Evolutionary conservation across 2,797 vertebrate species (phyloP).

Genomic region (Euthynnus affinis): DNA sequence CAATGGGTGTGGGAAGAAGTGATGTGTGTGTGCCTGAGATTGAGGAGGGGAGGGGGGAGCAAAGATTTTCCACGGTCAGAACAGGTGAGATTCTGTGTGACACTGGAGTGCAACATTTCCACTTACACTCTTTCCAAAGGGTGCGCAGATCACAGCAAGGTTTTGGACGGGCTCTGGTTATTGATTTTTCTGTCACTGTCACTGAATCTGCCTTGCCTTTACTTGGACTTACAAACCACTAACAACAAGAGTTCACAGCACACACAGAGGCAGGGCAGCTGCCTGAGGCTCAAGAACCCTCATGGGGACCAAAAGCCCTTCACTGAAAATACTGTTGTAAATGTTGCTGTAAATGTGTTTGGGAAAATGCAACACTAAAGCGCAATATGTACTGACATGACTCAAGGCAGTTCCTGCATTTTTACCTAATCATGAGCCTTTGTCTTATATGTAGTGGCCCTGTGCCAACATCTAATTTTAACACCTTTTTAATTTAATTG

Average conservation of each 20-base stretch:
- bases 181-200: background rate
- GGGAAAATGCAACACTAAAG: background rate
- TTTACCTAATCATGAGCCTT: background rate
- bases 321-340: background rate
- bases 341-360: background rate
- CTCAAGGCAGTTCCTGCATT: background rate
- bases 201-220: background rate
- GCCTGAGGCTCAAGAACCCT: background rate
- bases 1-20: constrained; percentile 31
- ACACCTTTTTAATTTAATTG: background rate
- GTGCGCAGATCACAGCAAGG: background rate
- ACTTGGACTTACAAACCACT: background rate
- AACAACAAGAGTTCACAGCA: background rate
- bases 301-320: background rate
- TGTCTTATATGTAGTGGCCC: background rate
- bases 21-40: background rate
- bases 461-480: background rate
- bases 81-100: constrained; percentile 48
- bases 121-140: constrained; percentile 16
- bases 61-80: constrained; percentile 29
- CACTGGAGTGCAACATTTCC: constrained; percentile 38
- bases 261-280: background rate
- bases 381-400: background rate
- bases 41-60: background rate
- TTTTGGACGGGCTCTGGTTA: constrained; percentile 1